These are phyloP conservation scores for Microcebus murinus DNA, from an alignment of 2,113 vertebrate genomes.

Conservation along the genomic window DNA sequence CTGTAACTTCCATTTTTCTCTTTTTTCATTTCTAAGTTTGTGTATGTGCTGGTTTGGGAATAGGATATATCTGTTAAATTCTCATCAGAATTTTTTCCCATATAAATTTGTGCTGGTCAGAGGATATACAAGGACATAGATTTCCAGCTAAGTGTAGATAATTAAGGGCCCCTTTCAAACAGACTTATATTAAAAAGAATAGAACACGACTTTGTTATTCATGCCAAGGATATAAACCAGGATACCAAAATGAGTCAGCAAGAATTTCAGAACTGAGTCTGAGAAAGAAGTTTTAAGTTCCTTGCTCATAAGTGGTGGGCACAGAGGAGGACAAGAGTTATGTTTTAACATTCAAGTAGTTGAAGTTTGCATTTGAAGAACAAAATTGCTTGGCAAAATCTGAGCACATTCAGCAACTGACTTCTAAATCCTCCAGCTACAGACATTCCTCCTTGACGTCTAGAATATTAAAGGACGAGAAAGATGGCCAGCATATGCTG, in stretches of 20 bases:
- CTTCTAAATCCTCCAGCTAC: not conserved
- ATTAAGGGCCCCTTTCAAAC: not conserved
- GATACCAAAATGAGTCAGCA: not conserved
- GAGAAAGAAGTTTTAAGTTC: not conserved
- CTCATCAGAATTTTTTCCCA: not conserved
- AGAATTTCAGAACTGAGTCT: not conserved
- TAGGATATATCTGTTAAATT: not conserved
- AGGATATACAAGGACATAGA: not conserved
- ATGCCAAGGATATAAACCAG: not conserved
- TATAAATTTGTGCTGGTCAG: not conserved
- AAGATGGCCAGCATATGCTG: conserved; percentile 43
- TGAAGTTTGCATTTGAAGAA: conserved; percentile 15
- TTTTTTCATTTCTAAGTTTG: not conserved
- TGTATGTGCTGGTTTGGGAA: not conserved
- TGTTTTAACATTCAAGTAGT: not conserved
- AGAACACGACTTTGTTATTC: conserved; percentile 31
- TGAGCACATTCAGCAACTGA: not conserved
- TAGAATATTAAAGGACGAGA: conserved; percentile 33
- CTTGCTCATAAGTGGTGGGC: not conserved
- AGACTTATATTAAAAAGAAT: conserved; percentile 14
- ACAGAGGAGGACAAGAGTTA: not conserved
- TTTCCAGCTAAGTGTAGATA: not conserved
- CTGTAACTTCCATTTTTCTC: not conserved
- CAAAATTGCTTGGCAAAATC: not conserved
- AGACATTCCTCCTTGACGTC: not conserved